Base-by-base conservation (phyloP, 30 jellyfish, hydroid and myxozoan species). In the Aurelia aurita region DNA sequence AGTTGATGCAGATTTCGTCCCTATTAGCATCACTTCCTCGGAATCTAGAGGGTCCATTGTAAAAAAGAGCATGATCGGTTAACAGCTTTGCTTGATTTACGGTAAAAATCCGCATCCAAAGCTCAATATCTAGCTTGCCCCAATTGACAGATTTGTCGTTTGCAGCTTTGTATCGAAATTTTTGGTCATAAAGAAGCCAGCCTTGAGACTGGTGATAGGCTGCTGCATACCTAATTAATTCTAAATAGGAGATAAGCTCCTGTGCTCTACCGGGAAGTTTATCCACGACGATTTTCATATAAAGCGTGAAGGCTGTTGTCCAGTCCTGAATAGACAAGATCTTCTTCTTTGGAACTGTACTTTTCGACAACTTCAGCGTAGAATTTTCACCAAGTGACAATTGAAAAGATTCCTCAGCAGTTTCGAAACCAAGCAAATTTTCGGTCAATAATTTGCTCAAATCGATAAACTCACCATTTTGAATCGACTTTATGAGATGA, bases 141-240 rank as follows among this genome's bases (percentile, higher is more conserved):
- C 79, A 67, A 22, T 22, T 67, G 20, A 67, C 46, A 13, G 57
- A 25, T 31, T 67, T 67, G 58, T 67, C 58, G 61, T 67, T 67
- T 14, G 79, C 79, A 20, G 79, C 79, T 67, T 67, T 67, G 21
- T 20, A 53, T 3, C 79, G 58, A 22, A 67, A 67, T 32, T 67
- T 67, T 5, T 67, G 27, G 21, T 67, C 79, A 67, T 67, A 67
- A 15, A 67, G 23, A n/a, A 67, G 58, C 79, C 79, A 67, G 15
- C 58, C 79, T 53, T 20, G n/a, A 9, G 79, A 32, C 11, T 67
- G 57, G 58, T 67, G 79, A 23, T 67, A 25, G 25, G 58, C 25
- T 26, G 79, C 79, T 9, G 79, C 58, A 32, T 67, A 67, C 3
- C 79, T 14, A 32, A 67, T 67, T 22, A 67, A 32, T 18, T 67